Base-by-base conservation (phyloP, 2,113 vertebrate species). In the Phyllostomus hastatus region DNA sequence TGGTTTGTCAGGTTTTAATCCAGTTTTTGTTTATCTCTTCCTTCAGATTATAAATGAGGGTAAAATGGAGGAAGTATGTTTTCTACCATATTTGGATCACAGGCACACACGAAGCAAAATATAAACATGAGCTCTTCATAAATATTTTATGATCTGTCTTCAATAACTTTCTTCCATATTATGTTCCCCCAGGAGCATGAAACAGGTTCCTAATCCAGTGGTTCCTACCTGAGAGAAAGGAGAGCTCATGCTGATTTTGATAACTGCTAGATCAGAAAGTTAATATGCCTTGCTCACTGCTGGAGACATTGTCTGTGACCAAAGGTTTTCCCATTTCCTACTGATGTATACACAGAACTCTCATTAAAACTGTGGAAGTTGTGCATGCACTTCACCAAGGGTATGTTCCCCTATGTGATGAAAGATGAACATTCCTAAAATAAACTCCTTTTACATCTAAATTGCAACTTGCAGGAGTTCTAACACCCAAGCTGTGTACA, bases 361-460 rank as follows among this genome's bases (percentile, higher is more conserved):
- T 97, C 97, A 97, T 97, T 97, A 97, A 95, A 80, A 90, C 76
- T 31, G 84, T 33, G 75, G 73, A 97, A 91, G 61, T 79, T 96
- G 96, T 70, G 57, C 83, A 93, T 91, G 78, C 61, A 81, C 54
- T 95, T 94, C 64, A 83, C 69, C 73, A 66, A 96, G 79, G 87
- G 64, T 67, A 90, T 19, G 9, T 79, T 94, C 67, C 95, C 88
- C 78, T 98, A 97, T 48, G 54, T 91, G 81, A 31, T 96, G 89
- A 95, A 97, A 96, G 90, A 98, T 93, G 91, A 96, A 94, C 82
- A 87, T 93, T 89, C 91, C 83, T 94, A 98, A 97, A 98, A 97
- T 97, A 97, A 97, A 98, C 95, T 94, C 81, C 57, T 98, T 97
- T 97, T 96, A 96, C 95, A 98, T 96, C 93, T 97, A 96, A 98